Conservation (phyloP, 1,140 invertebrate genomes). For the Atta texana region DNA sequence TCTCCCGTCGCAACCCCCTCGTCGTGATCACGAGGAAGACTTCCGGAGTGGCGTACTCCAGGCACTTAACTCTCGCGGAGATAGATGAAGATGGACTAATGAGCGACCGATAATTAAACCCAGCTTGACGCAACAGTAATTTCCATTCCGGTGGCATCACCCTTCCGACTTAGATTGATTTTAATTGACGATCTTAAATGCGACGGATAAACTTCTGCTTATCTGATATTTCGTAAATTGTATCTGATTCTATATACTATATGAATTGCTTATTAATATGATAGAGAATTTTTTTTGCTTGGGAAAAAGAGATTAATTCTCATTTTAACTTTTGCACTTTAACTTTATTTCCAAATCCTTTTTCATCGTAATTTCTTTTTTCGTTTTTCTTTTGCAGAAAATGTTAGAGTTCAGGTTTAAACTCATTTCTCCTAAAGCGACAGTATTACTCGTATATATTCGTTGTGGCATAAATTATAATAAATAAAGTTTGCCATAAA, state of each 20-base stretch:
- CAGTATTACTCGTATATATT: neutral
- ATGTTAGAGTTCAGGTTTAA: neutral
- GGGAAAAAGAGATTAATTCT: no score
- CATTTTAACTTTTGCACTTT: no score
- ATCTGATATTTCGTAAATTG: neutral
- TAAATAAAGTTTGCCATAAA: neutral
- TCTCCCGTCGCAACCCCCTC: conserved; percentile 7
- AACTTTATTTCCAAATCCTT: neutral
- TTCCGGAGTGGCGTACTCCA: neutral
- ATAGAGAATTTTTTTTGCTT: neutral
- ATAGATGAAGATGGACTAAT: conserved; percentile 3
- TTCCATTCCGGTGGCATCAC: neutral
- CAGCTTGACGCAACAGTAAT: conserved; percentile 21
- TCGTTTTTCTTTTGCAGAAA: neutral
- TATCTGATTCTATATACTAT: neutral
- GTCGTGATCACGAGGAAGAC: neutral
- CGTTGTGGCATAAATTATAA: neutral
- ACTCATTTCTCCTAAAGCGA: neutral
- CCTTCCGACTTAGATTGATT: neutral
- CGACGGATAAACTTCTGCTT: neutral
- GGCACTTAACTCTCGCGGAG: conserved; percentile 30
- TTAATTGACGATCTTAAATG: conserved; percentile 25
- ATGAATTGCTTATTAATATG: neutral
- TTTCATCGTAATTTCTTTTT: neutral
- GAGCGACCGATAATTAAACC: conserved; percentile 27